phyloP scores from a whole-genome alignment of 2,113 vertebrate genomes.

The Cephalopterus ornatus region DNA sequence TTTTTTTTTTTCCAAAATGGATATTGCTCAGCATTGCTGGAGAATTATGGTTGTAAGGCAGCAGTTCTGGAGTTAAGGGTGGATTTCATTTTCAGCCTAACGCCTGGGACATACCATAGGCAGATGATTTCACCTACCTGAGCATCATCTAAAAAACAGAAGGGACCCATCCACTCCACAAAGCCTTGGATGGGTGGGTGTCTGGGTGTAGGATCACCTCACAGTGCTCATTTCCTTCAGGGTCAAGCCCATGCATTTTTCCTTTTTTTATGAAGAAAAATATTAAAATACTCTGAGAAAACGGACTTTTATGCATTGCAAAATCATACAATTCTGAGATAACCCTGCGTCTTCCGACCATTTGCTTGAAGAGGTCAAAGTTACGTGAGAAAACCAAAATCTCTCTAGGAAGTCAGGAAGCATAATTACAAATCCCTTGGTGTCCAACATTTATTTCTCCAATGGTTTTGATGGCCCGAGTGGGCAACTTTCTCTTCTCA shows the following conservation, averaged over 20 bases:
- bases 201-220: not conserved
- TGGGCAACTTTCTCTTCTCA: not conserved
- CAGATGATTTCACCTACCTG: not conserved
- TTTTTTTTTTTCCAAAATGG: not conserved
- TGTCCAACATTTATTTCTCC: not conserved
- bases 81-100: not conserved
- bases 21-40: not conserved
- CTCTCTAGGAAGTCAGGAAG: not conserved
- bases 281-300: not conserved
- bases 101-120: rapidly evolving
- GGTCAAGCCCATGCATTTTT: not conserved
- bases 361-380: not conserved
- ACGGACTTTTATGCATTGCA: not conserved
- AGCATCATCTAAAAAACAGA: not conserved
- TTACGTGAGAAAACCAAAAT: not conserved
- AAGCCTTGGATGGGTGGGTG: not conserved
- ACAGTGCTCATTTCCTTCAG: not conserved
- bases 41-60: rapidly evolving
- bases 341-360: not conserved
- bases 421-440: not conserved
- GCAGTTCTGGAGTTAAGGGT: not conserved
- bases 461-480: not conserved
- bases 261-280: not conserved
- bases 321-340: not conserved
- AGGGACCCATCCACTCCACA: not conserved